A percentile compares a stretch with the other conserved stretches of the same genome.
These are phyloP conservation scores for Xerus rutilus DNA, from an alignment of 2,797 vertebrate species.

Conservation along the genomic window DNA sequence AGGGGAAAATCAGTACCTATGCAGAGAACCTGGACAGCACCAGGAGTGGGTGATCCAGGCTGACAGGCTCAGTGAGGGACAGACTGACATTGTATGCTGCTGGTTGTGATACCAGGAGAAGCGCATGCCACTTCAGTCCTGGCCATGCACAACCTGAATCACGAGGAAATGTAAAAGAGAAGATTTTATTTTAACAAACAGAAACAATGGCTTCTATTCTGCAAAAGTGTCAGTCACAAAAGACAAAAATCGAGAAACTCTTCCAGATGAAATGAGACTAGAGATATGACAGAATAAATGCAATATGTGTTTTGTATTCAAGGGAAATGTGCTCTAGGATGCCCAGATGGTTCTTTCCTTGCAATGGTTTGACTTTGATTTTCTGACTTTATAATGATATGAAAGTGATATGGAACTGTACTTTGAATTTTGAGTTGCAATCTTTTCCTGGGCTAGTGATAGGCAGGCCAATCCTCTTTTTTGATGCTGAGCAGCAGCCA, in stretches of 20 bases:
- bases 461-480: not conserved
- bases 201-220: not conserved
- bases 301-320: not conserved
- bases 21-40: not conserved
- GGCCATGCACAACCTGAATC: not conserved
- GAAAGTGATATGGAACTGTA: not conserved
- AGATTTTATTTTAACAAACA: not conserved
- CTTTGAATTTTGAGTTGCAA: not conserved
- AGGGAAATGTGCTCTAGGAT: not conserved
- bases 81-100: not conserved
- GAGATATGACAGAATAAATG: not conserved
- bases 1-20: not conserved
- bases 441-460: not conserved
- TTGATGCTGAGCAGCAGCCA: not conserved
- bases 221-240: not conserved
- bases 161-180: not conserved
- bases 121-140: not conserved
- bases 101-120: not conserved
- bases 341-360: not conserved
- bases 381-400: not conserved
- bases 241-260: conserved; percentile 20
- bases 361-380: not conserved
- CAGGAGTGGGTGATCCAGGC: not conserved
- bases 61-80: not conserved
- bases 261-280: not conserved